Conservation (phyloP, 2,888 invertebrate genomes). For the Eremobia ochroleuca region DNA sequence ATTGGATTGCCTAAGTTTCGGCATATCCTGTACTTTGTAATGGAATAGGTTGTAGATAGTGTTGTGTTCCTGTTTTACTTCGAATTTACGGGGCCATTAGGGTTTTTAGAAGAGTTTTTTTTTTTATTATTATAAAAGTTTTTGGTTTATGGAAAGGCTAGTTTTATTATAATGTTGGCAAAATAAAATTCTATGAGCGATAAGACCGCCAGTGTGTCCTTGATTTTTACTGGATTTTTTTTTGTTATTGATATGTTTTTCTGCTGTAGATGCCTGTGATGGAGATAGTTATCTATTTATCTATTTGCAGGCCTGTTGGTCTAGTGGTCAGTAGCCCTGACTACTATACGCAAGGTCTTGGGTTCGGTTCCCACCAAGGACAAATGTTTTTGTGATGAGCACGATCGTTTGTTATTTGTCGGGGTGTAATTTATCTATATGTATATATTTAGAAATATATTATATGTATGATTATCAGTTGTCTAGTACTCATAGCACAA, state of each 20-base stretch:
- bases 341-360: too few species aligned
- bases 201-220: background rate
- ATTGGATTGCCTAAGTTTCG: conserved; percentile 53
- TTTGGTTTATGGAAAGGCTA: background rate
- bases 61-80: conserved; percentile 32
- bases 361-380: too few species aligned
- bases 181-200: conserved; percentile 4
- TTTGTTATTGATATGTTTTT: background rate
- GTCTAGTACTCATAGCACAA: too few species aligned
- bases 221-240: background rate
- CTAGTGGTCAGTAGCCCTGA: too few species aligned
- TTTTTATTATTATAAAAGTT: conserved; percentile 14
- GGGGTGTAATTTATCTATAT: too few species aligned
- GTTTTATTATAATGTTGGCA: background rate
- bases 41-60: conserved; percentile 34
- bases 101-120: conserved; percentile 8
- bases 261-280: background rate
- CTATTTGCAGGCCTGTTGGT: too few species aligned
- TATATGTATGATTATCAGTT: too few species aligned
- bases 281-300: too few species aligned
- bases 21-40: conserved; percentile 53
- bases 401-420: too few species aligned
- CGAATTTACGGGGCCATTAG: conserved; percentile 3
- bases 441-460: too few species aligned
- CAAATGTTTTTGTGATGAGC: too few species aligned